These are phyloP conservation scores for Trididemnum nubilum DNA, from an alignment of 23 tunicate genomes.

Conservation along the genomic window DNA sequence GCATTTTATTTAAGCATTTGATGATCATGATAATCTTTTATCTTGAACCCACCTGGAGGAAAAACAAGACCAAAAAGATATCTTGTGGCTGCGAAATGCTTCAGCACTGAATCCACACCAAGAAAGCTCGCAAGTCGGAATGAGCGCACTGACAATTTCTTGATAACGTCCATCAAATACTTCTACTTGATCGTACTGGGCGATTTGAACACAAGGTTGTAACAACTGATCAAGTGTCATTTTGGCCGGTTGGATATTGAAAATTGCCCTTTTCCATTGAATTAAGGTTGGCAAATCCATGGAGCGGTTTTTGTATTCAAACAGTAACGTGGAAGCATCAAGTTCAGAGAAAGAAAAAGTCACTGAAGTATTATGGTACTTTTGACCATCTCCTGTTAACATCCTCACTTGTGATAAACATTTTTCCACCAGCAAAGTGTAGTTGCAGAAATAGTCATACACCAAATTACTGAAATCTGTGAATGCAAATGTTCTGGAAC, in stretches of 20 bases:
- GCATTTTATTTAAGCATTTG: too few species aligned
- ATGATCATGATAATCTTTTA: too few species aligned
- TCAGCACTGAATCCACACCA: constrained; percentile 57
- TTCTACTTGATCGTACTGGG: constrained; percentile 42
- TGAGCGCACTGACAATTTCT: constrained; percentile 36
- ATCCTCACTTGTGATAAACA: neutral
- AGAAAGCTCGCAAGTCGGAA: constrained; percentile 54
- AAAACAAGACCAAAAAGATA: constrained; percentile 57
- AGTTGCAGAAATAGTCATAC: constrained; percentile 28
- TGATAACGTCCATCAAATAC: constrained; percentile 36
- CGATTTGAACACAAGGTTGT: constrained; percentile 59
- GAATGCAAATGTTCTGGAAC: neutral
- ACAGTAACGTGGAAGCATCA: neutral
- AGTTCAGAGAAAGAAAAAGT: too few species aligned
- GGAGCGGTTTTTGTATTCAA: neutral
- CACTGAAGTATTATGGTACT: too few species aligned
- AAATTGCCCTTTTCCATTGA: neutral
- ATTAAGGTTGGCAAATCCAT: too few species aligned
- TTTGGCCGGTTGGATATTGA: neutral
- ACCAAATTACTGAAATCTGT: neutral
- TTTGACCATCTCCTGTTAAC: neutral
- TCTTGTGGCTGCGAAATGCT: constrained; percentile 1
- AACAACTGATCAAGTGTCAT: constrained; percentile 15
- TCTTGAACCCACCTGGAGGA: constrained; percentile 44
- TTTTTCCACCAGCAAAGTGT: neutral